Percentiles rank a stretch among this genome's conserved stretches.
Evolutionary conservation across 2,797 vertebrate species (phyloP).

Genomic region (Microhierax caerulescens): DNA sequence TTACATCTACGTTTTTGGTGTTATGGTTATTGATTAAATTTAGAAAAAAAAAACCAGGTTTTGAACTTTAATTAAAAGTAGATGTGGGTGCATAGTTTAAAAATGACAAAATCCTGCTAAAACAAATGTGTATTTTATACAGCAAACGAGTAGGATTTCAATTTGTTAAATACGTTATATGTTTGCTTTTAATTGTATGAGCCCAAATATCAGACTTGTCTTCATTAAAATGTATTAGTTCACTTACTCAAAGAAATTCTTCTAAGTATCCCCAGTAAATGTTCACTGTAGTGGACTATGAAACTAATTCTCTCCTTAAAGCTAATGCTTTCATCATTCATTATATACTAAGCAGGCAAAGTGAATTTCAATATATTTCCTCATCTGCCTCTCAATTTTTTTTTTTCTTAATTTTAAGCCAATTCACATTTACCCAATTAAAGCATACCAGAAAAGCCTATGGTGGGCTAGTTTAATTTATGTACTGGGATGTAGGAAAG

Average conservation of each 20-base stretch:
- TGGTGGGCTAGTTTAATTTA: neutral
- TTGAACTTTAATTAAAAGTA: constrained; percentile 1
- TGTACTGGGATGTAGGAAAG: neutral
- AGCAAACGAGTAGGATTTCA: neutral
- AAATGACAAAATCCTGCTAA: neutral
- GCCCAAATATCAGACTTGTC: constrained; percentile 3
- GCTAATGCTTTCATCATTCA: neutral
- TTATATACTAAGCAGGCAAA: neutral
- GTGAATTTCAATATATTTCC: neutral
- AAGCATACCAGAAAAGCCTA: neutral
- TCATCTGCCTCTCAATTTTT: neutral
- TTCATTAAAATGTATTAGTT: constrained; percentile 50
- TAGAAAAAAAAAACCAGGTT: neutral
- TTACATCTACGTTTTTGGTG: neutral
- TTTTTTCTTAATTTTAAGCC: neutral
- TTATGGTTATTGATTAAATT: neutral
- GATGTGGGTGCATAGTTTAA: neutral
- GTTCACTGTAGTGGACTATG: constrained; percentile 1
- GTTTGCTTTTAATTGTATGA: constrained; percentile 47
- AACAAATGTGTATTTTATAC: neutral
- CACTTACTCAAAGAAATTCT: neutral
- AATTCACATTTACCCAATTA: neutral
- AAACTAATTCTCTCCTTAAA: constrained; percentile 46
- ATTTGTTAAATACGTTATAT: constrained; percentile 10
- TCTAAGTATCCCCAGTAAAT: constrained; percentile 33